phyloP scores from a whole-genome alignment of 2,113 vertebrate genomes.

The Heterotilapia buettikoferi region DNA sequence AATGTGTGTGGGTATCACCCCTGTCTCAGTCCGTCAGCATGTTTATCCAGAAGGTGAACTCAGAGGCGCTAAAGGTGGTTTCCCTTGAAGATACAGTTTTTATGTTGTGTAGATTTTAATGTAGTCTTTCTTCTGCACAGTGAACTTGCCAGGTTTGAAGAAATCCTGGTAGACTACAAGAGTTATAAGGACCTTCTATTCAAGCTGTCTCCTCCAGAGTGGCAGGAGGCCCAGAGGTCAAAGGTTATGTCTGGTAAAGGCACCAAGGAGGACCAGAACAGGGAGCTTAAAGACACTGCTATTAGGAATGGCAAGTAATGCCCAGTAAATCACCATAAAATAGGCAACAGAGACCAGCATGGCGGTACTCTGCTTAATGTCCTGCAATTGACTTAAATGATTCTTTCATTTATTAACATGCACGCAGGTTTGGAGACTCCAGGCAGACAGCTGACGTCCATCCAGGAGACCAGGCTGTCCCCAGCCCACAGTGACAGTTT shows the following conservation, averaged over 20 bases:
- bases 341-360: not conserved
- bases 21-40: not conserved
- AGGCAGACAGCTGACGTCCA: not conserved
- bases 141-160: constrained; percentile 76
- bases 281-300: not conserved
- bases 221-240: constrained; percentile 70
- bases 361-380: not conserved
- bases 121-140: constrained; percentile 50
- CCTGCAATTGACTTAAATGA: not conserved
- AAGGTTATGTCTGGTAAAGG: constrained; percentile 14
- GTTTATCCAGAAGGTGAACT: not conserved
- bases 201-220: constrained; percentile 81
- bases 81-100: not conserved
- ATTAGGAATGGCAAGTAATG: not conserved
- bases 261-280: not conserved
- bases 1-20: not conserved
- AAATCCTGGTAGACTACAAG: constrained; percentile 78
- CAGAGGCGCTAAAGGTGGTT: not conserved
- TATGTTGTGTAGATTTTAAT: not conserved
- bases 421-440: constrained; percentile 36
- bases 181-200: constrained; percentile 82
- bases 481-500: not conserved
- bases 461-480: constrained; percentile 1
- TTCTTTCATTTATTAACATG: not conserved
- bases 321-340: not conserved